These are phyloP conservation scores for Euglossa dilemma DNA, from an alignment of 1,140 invertebrate species.

Conservation along the genomic window DNA sequence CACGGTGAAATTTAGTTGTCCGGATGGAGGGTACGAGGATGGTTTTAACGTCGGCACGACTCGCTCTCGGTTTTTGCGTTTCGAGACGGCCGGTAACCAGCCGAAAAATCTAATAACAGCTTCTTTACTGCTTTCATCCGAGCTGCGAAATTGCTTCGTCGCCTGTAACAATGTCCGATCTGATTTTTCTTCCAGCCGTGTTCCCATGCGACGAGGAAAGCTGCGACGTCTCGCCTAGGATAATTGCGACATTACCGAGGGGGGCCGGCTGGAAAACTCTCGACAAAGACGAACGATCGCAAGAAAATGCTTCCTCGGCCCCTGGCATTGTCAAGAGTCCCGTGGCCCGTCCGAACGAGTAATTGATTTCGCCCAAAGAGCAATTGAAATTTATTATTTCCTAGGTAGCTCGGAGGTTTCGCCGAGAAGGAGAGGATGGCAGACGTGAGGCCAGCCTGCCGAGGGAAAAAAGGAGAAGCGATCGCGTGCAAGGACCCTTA, in stretches of 20 bases:
- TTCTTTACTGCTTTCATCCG: slow-evolving; percentile 28
- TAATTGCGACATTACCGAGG: slow-evolving; percentile 23
- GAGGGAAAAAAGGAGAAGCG: not conserved
- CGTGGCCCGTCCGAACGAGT: not conserved
- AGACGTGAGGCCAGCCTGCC: too few species aligned
- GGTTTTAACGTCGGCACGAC: not conserved
- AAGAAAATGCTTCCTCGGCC: not conserved
- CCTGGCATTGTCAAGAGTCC: not conserved
- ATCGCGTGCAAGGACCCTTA: not conserved
- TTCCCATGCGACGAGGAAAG: not conserved
- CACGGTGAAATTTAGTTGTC: not conserved
- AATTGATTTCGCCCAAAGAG: not conserved
- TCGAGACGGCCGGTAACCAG: not conserved
- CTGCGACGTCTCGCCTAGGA: not conserved
- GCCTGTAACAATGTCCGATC: slow-evolving; percentile 10
- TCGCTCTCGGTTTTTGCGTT: slow-evolving; percentile 23
- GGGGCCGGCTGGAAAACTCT: not conserved
- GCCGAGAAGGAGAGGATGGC: not conserved
- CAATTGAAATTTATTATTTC: not conserved
- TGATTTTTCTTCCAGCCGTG: slow-evolving; percentile 35
- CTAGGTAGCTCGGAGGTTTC: not conserved
- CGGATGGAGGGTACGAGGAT: not conserved
- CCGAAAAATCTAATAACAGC: slow-evolving; percentile 25
- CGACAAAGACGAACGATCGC: not conserved
- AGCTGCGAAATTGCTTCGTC: not conserved